Evolutionary conservation across 2,888 invertebrate species (phyloP), one percentile per base, ranked within the genome.

Genomic region (Gonocerus acuteangulatus): DNA sequence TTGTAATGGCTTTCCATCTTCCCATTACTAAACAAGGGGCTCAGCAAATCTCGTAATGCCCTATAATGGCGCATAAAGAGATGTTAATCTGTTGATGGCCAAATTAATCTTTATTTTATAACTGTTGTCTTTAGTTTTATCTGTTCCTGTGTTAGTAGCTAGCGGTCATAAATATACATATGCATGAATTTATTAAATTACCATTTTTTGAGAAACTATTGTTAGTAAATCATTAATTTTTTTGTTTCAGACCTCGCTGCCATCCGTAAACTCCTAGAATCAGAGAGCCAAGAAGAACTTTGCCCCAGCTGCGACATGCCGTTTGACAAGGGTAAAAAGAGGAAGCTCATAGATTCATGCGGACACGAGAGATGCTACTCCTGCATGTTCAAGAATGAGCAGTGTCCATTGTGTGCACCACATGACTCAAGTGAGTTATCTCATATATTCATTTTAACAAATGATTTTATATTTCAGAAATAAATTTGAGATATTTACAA

Each of bases 351-450:
- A 73, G 95, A 95, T 79, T 86, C 90, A 65, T 95, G 95, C 77
- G 94, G 95, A 69, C 95, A 95, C 81, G 94, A 94, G 74, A 80
- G 93, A 66, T 95, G 95, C 76, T 94, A 94, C 80, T 86, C 91
- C 69, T 95, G 95, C 77, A 87, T 94, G 84, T 92, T 93, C 79
- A 85, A 86, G 70, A 91, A 88, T 79, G 91, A 92, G 75, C 83
- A 86, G 67, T 95, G 95, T 75, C 93, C 93, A 36, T 80, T 93
- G 67, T 95, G 95, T 75, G 77, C 78, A 42, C 67, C 75, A 15
- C 48, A 61, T n/a, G 32, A 47, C 23, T 48, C 60, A 6, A 64
- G 64, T 64, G 19, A 64, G 64, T 62, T 21, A 9, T 4, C 16
- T 27, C 16, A 9, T 18, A 49, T 34, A 49, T 48, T n/a, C 23